A percentile compares a stretch with the other conserved stretches of the same genome.
These are phyloP conservation scores for Chaunax sp. DNA, from an alignment of 2,797 vertebrate genomes.

Conservation along the genomic window DNA sequence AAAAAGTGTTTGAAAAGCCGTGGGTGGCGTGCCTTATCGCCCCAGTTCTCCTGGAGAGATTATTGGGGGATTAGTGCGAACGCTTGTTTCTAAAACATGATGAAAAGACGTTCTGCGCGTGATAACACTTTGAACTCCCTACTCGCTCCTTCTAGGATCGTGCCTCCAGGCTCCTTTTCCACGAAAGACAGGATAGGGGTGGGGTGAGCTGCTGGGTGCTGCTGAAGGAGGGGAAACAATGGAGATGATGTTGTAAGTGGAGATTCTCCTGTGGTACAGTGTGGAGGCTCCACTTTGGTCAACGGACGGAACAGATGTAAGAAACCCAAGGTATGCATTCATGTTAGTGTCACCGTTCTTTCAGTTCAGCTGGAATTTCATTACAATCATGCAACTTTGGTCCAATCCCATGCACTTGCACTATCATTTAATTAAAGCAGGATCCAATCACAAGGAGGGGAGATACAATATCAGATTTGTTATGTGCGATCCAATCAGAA, in stretches of 20 bases:
- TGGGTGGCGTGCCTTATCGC: conserved; percentile 86
- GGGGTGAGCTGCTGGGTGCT: conserved; percentile 52
- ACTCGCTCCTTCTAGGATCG: conserved; percentile 82
- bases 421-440: conserved; percentile 80
- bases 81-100: conserved; percentile 90
- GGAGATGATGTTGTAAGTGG: conserved; percentile 25
- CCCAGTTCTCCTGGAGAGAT: conserved; percentile 87
- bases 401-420: conserved; percentile 59
- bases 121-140: conserved; percentile 88
- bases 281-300: conserved; percentile 21
- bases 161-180: conserved; percentile 75
- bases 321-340: conserved; percentile 10
- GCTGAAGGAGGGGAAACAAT: conserved; percentile 50
- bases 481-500: conserved; percentile 72
- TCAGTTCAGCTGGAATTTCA: conserved; percentile 33
- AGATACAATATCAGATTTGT: conserved; percentile 75
- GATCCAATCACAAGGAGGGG: conserved; percentile 71
- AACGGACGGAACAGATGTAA: conserved; percentile 38
- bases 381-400: conserved; percentile 65
- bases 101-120: conserved; percentile 83
- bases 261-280: conserved; percentile 20
- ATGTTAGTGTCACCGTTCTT: conserved; percentile 4
- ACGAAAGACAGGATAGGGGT: conserved; percentile 65
- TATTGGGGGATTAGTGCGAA: conserved; percentile 87
- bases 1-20: conserved; percentile 83